Evolutionary conservation across 2,888 invertebrate genomes (phyloP).

Genomic region (Ariolimax columbianus): DNA sequence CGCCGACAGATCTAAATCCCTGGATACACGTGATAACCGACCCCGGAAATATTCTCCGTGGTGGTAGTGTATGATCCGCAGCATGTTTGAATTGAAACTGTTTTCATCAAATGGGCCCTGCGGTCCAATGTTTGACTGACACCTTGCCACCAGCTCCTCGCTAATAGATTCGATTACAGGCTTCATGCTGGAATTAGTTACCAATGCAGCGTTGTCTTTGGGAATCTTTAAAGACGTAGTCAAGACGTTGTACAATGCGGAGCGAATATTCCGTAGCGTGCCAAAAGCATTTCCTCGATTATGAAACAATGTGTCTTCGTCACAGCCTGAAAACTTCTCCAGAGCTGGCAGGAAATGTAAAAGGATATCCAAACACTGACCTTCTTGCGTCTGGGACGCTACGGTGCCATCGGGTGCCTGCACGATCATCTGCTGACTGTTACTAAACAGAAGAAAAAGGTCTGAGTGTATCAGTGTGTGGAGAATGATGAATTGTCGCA

Average conservation of each 20-base stretch:
- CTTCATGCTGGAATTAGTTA: constrained; percentile 52
- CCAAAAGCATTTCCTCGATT: constrained; percentile 34
- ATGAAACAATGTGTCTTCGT: constrained; percentile 25
- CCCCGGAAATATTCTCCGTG: constrained; percentile 50
- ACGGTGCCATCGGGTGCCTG: constrained; percentile 12
- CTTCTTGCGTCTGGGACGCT: constrained; percentile 41
- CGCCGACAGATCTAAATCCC: constrained; percentile 38
- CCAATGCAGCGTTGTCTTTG: constrained; percentile 45
- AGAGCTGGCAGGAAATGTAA: constrained; percentile 51
- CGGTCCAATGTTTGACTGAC: constrained; percentile 35
- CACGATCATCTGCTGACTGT: constrained; percentile 29
- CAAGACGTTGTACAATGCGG: constrained; percentile 47
- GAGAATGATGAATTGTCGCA: constrained; percentile 62
- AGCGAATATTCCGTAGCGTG: constrained; percentile 40
- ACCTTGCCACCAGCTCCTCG: constrained; percentile 23
- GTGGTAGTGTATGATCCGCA: constrained; percentile 50
- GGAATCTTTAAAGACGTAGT: constrained; percentile 43
- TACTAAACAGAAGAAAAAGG: constrained; percentile 58
- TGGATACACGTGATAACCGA: constrained; percentile 4
- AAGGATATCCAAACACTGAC: constrained; percentile 51
- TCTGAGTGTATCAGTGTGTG: constrained; percentile 61
- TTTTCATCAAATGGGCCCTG: constrained; percentile 51
- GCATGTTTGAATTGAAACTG: constrained; percentile 52
- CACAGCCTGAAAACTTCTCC: constrained; percentile 49
- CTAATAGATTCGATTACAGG: constrained; percentile 34